Percentiles rank a stretch among this genome's conserved stretches.
Evolutionary conservation across 2,888 invertebrate genomes (phyloP).

Genomic region (Sminthurinus aureus): DNA sequence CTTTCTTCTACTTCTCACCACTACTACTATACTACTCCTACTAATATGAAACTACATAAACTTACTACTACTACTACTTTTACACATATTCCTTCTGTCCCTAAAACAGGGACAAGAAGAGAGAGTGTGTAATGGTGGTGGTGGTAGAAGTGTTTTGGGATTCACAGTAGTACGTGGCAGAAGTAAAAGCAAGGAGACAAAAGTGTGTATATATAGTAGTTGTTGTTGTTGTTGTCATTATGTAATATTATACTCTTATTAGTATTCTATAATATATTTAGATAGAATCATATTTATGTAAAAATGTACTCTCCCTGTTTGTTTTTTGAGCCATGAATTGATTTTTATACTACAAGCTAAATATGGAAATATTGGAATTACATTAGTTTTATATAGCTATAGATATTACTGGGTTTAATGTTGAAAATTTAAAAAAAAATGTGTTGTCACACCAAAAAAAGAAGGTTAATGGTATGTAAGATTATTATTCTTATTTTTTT

Average conservation of each 20-base stretch:
- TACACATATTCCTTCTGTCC: too few species aligned
- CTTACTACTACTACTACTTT: too few species aligned
- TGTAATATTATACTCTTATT: not conserved
- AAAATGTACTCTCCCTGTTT: not conserved
- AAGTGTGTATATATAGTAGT: not conserved
- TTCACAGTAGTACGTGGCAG: too few species aligned
- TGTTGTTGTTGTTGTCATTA: not conserved
- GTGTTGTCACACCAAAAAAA: slow-evolving; percentile 11
- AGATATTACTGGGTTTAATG: slow-evolving; percentile 1
- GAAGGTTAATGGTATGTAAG: slow-evolving; percentile 2
- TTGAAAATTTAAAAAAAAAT: not conserved
- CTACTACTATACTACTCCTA: too few species aligned
- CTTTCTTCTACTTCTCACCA: too few species aligned
- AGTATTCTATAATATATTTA: not conserved
- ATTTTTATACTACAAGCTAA: slow-evolving; percentile 7
- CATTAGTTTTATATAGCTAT: not conserved
- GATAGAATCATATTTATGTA: not conserved
- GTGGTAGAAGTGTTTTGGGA: too few species aligned
- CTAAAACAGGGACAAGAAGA: too few species aligned
- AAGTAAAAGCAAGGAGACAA: not conserved
- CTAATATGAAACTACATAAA: too few species aligned
- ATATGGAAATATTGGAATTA: slow-evolving; percentile 6
- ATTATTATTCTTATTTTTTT: not conserved
- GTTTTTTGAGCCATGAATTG: slow-evolving; percentile 14
- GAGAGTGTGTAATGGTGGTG: too few species aligned